Evolutionary conservation across 2,113 vertebrate species (phyloP).

Genomic region (Edolisoma coerulescens): DNA sequence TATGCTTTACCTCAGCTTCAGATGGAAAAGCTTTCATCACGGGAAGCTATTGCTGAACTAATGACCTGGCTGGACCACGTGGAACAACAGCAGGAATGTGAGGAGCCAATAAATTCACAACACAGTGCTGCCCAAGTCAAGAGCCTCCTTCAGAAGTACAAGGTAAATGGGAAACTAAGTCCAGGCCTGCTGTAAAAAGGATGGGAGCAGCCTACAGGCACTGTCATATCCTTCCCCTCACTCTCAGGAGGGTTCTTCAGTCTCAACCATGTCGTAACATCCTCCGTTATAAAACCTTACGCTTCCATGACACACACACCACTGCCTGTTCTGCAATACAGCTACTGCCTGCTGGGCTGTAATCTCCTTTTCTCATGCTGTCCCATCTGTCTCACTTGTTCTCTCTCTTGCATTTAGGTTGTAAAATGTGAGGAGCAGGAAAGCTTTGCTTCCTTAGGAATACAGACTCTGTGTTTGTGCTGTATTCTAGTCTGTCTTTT

Average conservation of each 20-base stretch:
- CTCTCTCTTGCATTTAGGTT: background rate
- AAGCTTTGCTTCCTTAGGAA: background rate
- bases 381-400: background rate
- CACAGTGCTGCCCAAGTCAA: conserved; percentile 46
- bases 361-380: background rate
- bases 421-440: background rate
- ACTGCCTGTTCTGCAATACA: background rate
- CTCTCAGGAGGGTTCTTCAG: background rate
- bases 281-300: background rate
- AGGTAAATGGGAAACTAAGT: conserved; percentile 71
- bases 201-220: background rate
- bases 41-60: conserved; percentile 79
- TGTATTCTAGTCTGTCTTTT: background rate
- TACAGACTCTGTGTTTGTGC: background rate
- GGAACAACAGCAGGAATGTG: conserved; percentile 54
- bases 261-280: background rate
- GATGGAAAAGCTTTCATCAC: conserved; percentile 80
- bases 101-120: background rate
- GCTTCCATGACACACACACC: background rate
- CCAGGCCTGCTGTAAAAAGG: background rate
- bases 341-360: background rate
- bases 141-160: conserved; percentile 74
- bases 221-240: background rate
- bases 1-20: conserved; percentile 75
- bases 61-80: conserved; percentile 74